Evolutionary conservation across 1,140 invertebrate species (phyloP).

Genomic region (Philaenus spumarius): DNA sequence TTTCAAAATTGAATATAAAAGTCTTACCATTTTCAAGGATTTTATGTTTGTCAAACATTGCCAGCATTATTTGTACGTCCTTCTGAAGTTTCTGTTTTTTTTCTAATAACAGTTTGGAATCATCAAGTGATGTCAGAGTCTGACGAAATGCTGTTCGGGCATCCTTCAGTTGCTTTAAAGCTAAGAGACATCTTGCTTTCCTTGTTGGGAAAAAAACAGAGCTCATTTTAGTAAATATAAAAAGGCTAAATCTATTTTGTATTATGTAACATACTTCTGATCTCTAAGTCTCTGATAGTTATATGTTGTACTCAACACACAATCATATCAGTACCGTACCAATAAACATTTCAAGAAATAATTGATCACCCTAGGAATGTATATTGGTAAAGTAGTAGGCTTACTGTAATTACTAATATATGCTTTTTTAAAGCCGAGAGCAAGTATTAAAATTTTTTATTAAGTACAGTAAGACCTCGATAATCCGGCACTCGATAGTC

Average conservation of each 20-base stretch:
- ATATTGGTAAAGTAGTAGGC: neutral
- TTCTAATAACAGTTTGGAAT: conserved; percentile 54
- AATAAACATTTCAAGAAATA: no score
- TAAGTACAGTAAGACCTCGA: no score
- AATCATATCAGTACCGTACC: no score
- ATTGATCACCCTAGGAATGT: neutral
- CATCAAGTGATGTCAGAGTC: conserved; percentile 55
- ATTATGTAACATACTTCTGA: neutral
- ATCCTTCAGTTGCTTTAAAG: conserved; percentile 57
- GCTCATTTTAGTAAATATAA: neutral
- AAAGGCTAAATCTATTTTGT: neutral
- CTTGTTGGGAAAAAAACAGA: conserved; percentile 19
- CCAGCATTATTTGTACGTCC: conserved; percentile 64
- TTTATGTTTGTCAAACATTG: conserved; percentile 48
- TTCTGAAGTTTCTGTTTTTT: conserved; percentile 55
- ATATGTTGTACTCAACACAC: no score
- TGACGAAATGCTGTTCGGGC: conserved; percentile 59
- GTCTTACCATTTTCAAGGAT: conserved; percentile 30
- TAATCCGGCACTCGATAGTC: no score
- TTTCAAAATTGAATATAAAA: no score
- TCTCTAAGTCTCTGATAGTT: no score
- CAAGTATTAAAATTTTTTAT: no score
- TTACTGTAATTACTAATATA: no score
- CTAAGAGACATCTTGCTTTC: conserved; percentile 63
- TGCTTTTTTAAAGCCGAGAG: no score